Percentiles rank a stretch among this genome's conserved stretches.
Conservation (phyloP, 2,797 vertebrate genomes). For the Melopsittacus undulatus region DNA sequence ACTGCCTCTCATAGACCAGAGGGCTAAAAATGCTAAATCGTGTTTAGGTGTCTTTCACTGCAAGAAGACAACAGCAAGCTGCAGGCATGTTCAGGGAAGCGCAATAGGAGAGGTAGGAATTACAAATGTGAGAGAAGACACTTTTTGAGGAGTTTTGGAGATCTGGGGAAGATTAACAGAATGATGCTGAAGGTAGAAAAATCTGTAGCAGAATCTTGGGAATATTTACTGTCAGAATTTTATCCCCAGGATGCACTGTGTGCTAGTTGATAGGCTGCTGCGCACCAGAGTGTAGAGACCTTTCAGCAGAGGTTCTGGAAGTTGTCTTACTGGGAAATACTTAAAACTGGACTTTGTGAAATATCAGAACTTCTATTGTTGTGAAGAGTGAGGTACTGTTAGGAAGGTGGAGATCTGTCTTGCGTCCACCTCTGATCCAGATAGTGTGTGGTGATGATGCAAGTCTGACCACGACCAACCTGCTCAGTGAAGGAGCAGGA, state of each 20-base stretch:
- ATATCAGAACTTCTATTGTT: background rate
- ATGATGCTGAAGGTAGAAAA: background rate
- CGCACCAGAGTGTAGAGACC: background rate
- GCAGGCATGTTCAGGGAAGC: accelerated
- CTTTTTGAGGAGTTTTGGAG: background rate
- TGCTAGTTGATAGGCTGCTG: background rate
- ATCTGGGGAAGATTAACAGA: background rate
- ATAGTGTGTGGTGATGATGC: background rate
- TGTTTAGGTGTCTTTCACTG: background rate
- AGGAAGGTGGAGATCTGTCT: background rate
- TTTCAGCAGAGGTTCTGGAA: background rate
- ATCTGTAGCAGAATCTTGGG: background rate
- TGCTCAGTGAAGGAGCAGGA: background rate
- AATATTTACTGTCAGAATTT: background rate
- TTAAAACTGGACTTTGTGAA: background rate
- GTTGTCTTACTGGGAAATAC: background rate
- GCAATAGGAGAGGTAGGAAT: background rate
- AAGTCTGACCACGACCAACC: background rate
- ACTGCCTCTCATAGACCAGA: background rate
- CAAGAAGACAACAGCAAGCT: background rate
- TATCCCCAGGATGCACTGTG: background rate
- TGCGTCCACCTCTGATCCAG: background rate
- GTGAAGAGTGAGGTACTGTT: background rate
- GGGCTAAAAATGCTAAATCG: background rate
- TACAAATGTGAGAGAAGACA: background rate